A percentile compares a stretch with the other conserved stretches of the same genome.
Evolutionary conservation across 2,113 vertebrate genomes (phyloP).

Genomic region (Elachura formosa): DNA sequence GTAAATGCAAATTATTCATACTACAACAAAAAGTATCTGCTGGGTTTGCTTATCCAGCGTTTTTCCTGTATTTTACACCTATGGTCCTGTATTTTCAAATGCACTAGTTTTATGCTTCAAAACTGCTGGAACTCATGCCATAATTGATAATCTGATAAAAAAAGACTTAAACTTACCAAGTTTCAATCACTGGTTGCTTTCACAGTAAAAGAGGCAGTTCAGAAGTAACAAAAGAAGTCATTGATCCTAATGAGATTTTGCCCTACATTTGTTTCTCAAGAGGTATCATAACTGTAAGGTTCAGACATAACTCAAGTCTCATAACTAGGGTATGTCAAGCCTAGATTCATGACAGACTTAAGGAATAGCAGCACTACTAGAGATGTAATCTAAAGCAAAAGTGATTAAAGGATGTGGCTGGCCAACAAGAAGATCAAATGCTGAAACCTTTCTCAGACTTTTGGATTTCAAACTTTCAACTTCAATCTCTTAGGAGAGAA

Average conservation of each 20-base stretch:
- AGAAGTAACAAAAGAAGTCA: not conserved
- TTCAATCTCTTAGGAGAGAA: not conserved
- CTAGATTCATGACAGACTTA: not conserved
- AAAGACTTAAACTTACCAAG: not conserved
- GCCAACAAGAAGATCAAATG: not conserved
- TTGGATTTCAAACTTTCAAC: not conserved
- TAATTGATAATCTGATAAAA: not conserved
- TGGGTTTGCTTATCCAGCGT: not conserved
- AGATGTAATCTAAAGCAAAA: not conserved
- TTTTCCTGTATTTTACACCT: not conserved
- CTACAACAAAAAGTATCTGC: not conserved
- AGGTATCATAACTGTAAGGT: not conserved
- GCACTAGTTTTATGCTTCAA: not conserved
- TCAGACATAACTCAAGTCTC: not conserved
- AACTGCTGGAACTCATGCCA: not conserved
- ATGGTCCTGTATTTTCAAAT: not conserved
- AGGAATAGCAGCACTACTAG: not conserved
- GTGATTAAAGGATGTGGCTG: not conserved
- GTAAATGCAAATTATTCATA: not conserved
- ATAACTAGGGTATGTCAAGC: not conserved
- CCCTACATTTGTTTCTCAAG: not conserved
- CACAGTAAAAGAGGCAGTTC: not conserved
- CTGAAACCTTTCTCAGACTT: not conserved
- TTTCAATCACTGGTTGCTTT: not conserved
- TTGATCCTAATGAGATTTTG: not conserved